Base-by-base conservation (phyloP, 2,797 vertebrate genomes). In the Sphaeramia orbicularis region DNA sequence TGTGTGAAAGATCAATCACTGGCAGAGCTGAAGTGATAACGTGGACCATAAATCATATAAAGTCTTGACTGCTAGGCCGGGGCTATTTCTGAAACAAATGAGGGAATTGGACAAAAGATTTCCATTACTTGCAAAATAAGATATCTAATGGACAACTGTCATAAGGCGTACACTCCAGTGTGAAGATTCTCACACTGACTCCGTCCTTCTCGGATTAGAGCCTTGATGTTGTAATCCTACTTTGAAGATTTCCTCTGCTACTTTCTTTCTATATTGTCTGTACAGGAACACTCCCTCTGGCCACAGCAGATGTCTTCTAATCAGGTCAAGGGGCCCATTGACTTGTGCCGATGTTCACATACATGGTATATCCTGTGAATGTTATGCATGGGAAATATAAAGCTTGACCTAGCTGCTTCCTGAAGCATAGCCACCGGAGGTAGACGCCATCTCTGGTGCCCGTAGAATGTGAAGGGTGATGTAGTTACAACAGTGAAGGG, bases 271-370 rank as follows among this genome's bases (percentile, higher is more conserved):
- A 21, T 14, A 55, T 55, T 47, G 7, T 74, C 18, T 49, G 16
- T 50, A 36, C 50, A 64, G 59, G 65, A 76, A 49, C 14, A 21
- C 14, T 43, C 70, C 78, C 78, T 71, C 47, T 37, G 64, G 87
- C 64, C 59, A 76, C 45, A 60, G 65, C 84, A 91, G 65, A 85
- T 88, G 80, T 83, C 70, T 70, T 18, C 44, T 81, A 87, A 88
- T 88, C 75, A 82, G 86, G 78, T 86, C 84, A 87, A 79, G 59
- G 41, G 68, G 60, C 62, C 66, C 54, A 38, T 52, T 70, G 63
- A 86, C 79, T 76, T 77, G 78, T 78, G 50, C 65, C 49, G 63
- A 83, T 58, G 66, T 82, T 68, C 60, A 65, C 40, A 40, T 64
- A 45, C 42, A 53, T 41, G 30, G 10, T 12, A 47, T 21, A 37